These are phyloP conservation scores for Heteromyza rotundicornis DNA, from an alignment of 2,888 invertebrate species.

Conservation along the genomic window DNA sequence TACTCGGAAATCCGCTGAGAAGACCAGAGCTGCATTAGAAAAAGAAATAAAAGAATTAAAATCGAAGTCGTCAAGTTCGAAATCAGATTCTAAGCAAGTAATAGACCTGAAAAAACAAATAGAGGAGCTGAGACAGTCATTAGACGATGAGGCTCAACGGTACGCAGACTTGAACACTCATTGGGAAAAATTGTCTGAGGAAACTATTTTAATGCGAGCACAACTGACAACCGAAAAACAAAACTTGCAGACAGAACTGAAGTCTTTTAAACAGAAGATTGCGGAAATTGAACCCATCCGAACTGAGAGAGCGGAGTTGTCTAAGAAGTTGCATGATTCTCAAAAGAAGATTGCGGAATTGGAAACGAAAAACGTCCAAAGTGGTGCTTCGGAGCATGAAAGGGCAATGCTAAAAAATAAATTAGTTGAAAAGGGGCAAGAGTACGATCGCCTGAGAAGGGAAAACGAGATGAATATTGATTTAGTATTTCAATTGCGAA, in stretches of 20 bases:
- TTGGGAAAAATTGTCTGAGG: conserved; percentile 84
- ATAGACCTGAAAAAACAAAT: conserved; percentile 64
- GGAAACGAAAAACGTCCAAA: conserved; percentile 52
- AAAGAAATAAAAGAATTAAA: conserved; percentile 79
- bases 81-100: conserved; percentile 74
- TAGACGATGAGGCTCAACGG: conserved; percentile 74
- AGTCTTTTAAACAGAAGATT: conserved; percentile 48
- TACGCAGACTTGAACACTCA: conserved; percentile 81
- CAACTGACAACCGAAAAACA: conserved; percentile 83
- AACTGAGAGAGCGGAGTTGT: conserved; percentile 55
- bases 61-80: conserved; percentile 65
- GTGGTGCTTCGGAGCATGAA: conserved; percentile 66
- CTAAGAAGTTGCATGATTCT: conserved; percentile 49
- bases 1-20: conserved; percentile 72
- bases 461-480: conserved; percentile 74
- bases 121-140: conserved; percentile 72
- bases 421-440: conserved; percentile 76
- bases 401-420: conserved; percentile 72
- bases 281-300: conserved; percentile 52
- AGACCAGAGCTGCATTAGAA: conserved; percentile 72
- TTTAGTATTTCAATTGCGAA: conserved; percentile 74
- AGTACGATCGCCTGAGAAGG: conserved; percentile 73
- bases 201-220: conserved; percentile 82
- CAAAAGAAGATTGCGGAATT: conserved; percentile 54
- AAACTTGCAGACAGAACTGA: conserved; percentile 68